phyloP scores from a whole-genome alignment of 2,797 vertebrate species.

The Ceyx erithaca region DNA sequence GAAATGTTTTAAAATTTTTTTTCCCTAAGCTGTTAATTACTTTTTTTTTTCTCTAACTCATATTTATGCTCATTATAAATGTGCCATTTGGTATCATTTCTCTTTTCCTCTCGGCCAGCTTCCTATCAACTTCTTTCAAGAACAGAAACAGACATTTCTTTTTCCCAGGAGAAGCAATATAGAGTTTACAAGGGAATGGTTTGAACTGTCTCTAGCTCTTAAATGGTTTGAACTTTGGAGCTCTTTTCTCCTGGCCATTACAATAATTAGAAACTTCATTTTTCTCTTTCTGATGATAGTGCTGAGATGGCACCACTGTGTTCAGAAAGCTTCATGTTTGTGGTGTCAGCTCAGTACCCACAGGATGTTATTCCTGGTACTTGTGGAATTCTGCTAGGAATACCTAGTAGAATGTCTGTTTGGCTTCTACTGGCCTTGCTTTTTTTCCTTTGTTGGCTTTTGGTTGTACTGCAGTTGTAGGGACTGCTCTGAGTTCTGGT shows the following conservation, averaged over 20 bases:
- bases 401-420: background rate
- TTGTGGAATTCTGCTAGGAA: background rate
- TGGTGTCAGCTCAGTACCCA: no score
- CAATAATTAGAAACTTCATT: background rate
- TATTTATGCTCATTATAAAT: conserved; percentile 2
- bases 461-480: background rate
- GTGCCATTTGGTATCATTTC: conserved; percentile 28
- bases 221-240: background rate
- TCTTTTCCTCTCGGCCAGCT: conserved; percentile 30
- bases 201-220: background rate
- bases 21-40: background rate
- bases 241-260: background rate
- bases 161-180: background rate
- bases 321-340: no score
- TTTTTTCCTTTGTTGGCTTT: background rate
- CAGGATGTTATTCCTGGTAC: background rate
- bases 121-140: conserved; percentile 21
- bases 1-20: background rate
- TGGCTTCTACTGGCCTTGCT: background rate
- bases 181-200: background rate
- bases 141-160: conserved; percentile 11
- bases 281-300: background rate
- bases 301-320: no score
- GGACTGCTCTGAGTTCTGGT: background rate
- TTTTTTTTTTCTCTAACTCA: background rate